phyloP scores from a whole-genome alignment of 2,113 vertebrate genomes.

The Ardeotis arabs region DNA sequence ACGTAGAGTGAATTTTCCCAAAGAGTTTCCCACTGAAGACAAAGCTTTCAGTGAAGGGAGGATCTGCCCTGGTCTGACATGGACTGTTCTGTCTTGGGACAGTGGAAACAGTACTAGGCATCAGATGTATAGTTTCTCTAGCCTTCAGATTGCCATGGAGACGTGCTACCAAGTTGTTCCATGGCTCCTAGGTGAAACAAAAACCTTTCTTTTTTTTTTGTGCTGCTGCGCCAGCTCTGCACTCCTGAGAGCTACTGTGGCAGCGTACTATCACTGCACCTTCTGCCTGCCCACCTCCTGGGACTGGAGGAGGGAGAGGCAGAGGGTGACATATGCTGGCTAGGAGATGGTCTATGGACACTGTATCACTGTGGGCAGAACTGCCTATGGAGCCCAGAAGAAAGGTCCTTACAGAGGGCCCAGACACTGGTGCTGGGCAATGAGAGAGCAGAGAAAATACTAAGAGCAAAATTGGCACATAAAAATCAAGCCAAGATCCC shows the following conservation, averaged over 20 bases:
- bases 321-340: not conserved
- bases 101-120: not conserved
- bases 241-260: not conserved
- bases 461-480: not conserved
- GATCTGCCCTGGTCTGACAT: accelerated
- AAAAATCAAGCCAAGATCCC: not conserved
- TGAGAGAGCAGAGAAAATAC: not conserved
- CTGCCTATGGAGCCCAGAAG: not conserved
- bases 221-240: not conserved
- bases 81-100: not conserved
- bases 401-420: not conserved
- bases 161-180: not conserved
- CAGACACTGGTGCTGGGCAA: not conserved
- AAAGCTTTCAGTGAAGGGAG: not conserved
- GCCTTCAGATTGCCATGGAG: not conserved
- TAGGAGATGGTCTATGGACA: not conserved
- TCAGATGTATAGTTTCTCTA: not conserved
- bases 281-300: not conserved
- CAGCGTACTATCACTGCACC: accelerated
- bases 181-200: not conserved
- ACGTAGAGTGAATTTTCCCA: not conserved
- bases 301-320: not conserved
- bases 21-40: not conserved
- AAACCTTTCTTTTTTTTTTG: not conserved
- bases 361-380: not conserved